Base-by-base conservation (phyloP, 2,888 invertebrate genomes). In the Dicroscelio sp. region DNA sequence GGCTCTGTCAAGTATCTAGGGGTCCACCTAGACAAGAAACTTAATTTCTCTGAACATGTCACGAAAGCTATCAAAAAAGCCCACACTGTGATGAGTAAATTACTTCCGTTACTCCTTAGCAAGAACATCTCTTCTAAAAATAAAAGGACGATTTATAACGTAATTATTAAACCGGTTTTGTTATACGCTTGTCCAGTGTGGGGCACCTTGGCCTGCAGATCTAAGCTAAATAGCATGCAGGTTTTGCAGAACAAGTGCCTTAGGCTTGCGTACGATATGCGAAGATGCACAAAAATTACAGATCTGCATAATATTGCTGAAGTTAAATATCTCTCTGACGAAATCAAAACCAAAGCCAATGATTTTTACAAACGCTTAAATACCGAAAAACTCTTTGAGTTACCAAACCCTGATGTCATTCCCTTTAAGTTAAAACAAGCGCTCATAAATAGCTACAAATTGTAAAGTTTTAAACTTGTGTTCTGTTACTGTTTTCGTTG, bases 141-240 rank as follows among this genome's bases (percentile, higher is more conserved):
- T 48, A 94, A 94, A 88, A 76, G 65, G 31, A 65, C 92, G 2
- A 63, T 95, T 3, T 94, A 95, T 65, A 35, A 35, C 12, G 38
- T 60, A 0, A 30, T 94, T 14, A 93, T 95, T 0, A 82, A 92
- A 30, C 94, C 94, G 20, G 67, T 90, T 4, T 73, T 94, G 20
- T 69, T 93, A 17, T 94, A 95, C 35, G 94, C 94, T 0, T 90
- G 91, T 20, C 94, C 94, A 20, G 88, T 91, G 2, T 92, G 90
- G 92, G 43, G 58, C 17, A 17, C 43, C 14, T 35, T 82, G 0
- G 67, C n/a, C 0, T 4, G n/a, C n/a, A 33, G 20, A n/a, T 33
- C 60, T 14, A 60, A 60, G 4, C 27, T 48, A 3, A 78, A 33
- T 3, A 65, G 31, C 33, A 73, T 88, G 0, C 80, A 88, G 43